Percentiles rank a stretch among this genome's conserved stretches.
These are phyloP conservation scores for Chelonoidis abingdonii DNA, from an alignment of 2,113 vertebrate species.

Conservation along the genomic window DNA sequence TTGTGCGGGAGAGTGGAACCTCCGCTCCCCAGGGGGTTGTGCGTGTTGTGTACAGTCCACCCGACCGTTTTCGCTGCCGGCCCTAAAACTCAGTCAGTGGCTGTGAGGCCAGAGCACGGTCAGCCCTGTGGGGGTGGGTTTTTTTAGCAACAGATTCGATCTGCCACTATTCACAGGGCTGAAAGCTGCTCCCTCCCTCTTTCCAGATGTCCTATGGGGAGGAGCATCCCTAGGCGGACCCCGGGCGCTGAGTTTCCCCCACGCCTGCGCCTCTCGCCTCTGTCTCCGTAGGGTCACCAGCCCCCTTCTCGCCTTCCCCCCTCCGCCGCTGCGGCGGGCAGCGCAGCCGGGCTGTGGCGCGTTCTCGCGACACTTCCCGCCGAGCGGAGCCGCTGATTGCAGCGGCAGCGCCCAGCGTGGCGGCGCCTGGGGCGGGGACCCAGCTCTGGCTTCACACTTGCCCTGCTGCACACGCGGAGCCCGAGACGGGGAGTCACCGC, in stretches of 20 bases:
- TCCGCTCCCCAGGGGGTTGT: not conserved
- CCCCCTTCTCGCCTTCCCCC: not conserved
- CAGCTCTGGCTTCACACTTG: not conserved
- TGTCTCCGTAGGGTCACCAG: not conserved
- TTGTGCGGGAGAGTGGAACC: not conserved
- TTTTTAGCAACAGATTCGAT: not conserved
- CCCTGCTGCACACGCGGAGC: not conserved
- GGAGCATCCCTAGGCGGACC: not conserved
- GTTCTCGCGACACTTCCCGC: conserved; percentile 63
- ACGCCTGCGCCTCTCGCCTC: not conserved
- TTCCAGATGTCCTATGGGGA: not conserved
- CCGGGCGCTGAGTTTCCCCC: not conserved
- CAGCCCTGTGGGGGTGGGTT: too few relatives aligned
- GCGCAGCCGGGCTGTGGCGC: conserved; percentile 42
- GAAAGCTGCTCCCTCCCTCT: not conserved
- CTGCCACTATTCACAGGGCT: not conserved
- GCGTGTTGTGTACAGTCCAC: too few relatives aligned
- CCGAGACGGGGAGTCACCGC: too few relatives aligned
- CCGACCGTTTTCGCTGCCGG: too few relatives aligned
- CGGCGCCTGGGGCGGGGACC: not conserved
- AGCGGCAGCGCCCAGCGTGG: not conserved
- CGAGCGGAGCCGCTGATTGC: not conserved
- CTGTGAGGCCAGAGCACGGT: not conserved
- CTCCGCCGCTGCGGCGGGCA: not conserved
- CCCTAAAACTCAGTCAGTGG: not conserved